Evolutionary conservation across 1,140 invertebrate species (phyloP).

Genomic region (Hydropsyche tenuis): DNA sequence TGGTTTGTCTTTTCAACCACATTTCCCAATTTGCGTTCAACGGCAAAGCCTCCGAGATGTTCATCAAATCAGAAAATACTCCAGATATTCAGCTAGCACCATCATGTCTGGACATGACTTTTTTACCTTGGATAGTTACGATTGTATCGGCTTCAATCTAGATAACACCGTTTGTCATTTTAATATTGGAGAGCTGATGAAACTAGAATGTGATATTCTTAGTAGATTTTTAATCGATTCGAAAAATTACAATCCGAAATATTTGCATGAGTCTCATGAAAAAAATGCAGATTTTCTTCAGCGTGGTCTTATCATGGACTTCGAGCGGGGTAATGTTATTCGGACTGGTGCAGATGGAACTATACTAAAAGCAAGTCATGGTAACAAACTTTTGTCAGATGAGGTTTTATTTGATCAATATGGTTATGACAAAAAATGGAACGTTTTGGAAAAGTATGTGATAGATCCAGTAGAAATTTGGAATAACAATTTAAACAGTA

Average conservation of each 20-base stretch:
- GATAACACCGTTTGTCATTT: conserved; percentile 78
- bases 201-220: conserved; percentile 71
- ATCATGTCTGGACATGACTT: conserved; percentile 52
- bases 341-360: conserved; percentile 68
- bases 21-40: no score
- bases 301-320: conserved; percentile 77
- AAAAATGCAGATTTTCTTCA: conserved; percentile 71
- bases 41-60: no score
- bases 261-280: conserved; percentile 63
- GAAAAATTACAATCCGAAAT: conserved; percentile 66
- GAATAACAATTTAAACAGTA: conserved; percentile 66
- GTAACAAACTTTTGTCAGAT: conserved; percentile 66
- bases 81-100: conserved; percentile 54
- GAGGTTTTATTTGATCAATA: conserved; percentile 69
- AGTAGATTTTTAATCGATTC: conserved; percentile 69
- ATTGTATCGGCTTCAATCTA: conserved; percentile 82
- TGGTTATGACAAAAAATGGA: conserved; percentile 67
- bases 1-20: no score
- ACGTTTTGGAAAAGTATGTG: conserved; percentile 63
- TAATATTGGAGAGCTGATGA: conserved; percentile 68
- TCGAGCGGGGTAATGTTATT: conserved; percentile 74
- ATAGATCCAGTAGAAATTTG: conserved; percentile 67
- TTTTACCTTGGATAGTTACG: conserved; percentile 70
- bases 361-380: conserved; percentile 74
- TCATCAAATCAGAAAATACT: conserved; percentile 17